Evolutionary conservation across 2,888 invertebrate genomes (phyloP).

Genomic region (Epistrophe grossulariae): DNA sequence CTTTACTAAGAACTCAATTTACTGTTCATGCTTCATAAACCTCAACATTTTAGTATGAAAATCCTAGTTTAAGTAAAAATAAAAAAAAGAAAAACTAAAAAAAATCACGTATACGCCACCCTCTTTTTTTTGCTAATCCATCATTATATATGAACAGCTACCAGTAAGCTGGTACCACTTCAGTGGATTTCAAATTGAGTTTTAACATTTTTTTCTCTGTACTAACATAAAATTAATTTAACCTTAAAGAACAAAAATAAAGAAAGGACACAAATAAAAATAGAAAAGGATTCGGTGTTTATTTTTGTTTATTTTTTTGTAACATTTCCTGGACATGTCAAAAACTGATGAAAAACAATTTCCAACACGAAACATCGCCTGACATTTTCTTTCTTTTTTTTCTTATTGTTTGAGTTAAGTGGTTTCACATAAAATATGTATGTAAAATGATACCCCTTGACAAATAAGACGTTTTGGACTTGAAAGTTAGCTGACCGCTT

Average conservation of each 20-base stretch:
- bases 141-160: constrained; percentile 8
- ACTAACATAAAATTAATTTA: constrained; percentile 58
- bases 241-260: background rate
- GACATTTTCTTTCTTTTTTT: constrained; percentile 21
- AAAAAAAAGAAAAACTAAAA: constrained; percentile 22
- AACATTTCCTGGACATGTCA: constrained; percentile 62
- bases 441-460: background rate
- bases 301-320: background rate
- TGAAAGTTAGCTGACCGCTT: constrained; percentile 35
- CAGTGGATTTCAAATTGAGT: constrained; percentile 36
- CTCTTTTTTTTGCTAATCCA: background rate
- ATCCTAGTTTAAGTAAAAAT: constrained; percentile 3
- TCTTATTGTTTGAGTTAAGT: constrained; percentile 2
- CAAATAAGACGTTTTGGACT: constrained; percentile 30
- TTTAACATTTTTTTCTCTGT: constrained; percentile 36
- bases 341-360: constrained; percentile 52
- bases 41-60: background rate
- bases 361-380: constrained; percentile 66
- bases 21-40: constrained; percentile 22
- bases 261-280: background rate
- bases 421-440: constrained; percentile 27
- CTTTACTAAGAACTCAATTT: constrained; percentile 26
- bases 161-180: background rate
- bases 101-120: constrained; percentile 66
- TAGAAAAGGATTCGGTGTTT: constrained; percentile 34